Evolutionary conservation across 2,113 vertebrate species (phyloP), one percentile per base, ranked within the genome.

Genomic region (Delphinapterus leucas): DNA sequence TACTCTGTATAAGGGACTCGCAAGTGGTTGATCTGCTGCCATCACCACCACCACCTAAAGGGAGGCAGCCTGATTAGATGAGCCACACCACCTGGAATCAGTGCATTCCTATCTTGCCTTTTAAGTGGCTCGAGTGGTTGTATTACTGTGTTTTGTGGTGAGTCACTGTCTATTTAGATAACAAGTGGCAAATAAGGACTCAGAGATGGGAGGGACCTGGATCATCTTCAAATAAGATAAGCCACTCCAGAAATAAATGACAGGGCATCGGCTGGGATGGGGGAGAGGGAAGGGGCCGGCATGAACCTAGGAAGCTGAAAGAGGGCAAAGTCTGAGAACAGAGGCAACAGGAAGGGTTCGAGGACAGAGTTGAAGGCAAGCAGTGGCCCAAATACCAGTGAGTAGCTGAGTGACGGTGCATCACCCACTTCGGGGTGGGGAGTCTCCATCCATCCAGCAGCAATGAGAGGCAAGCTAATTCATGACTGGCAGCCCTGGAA

Each of bases 191-290:
- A 93, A 73, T 86, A 95, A 94, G 71, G 83, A 88, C 67, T 88
- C 47, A 15, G 6, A 92, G 63, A 68, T 55, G 68, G 55, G 92
- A 74, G 17, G 63, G n/a, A 93, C n/a, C 80, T 84, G 58, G 80
- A 65, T 90, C 26, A 33, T 65, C 49, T 44, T 97, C 91, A 89
- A 83, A 73, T 58, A 79, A 96, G 92, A 79, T 94, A 91, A 97
- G 55, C 31, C 20, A n/a, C 38, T 61, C 55, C 92, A 86, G 68
- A 95, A 91, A 60, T 76, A 97, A 93, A 82, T 41, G 81, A 0
- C 63, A 84, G 33, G n/a, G 12, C 49, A 47, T 12, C 21, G 23
- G 61, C 12, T 70, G 47, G 28, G 33, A 58, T 93, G 23, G 28
- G 17, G 5, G 15, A 23, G 10, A 23, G 8, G 6, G 2, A 38